Evolutionary conservation across 2,888 invertebrate genomes (phyloP), one percentile per base, ranked within the genome.

Genomic region (Chouioia cunea): DNA sequence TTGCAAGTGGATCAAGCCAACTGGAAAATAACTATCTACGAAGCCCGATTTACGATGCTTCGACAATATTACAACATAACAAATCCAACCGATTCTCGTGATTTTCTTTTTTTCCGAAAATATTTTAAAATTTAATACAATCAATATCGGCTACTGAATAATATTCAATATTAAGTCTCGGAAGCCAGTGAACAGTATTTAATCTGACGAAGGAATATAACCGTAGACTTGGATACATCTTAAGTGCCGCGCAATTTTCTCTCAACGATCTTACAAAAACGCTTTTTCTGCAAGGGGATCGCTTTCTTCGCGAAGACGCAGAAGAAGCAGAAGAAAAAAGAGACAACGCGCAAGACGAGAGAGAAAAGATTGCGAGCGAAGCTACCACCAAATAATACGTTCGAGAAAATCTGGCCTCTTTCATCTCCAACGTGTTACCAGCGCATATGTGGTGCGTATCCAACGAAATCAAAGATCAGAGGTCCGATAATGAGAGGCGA

Each of bases 1-100:
- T 83, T 83, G 82, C 83, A 84, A 83, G 81, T 82, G 84, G 82
- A 85, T 1, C 36, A 82, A 84, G 82, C 82, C 82, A 83, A 84
- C 83, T 83, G 83, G 84, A 85, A 85, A 85, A 84, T 85, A 84
- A 82, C 81, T 82, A 36, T 12, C 27, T 12, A 78, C 80, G 76
- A 73, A 74, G 72, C 78, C 76, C 80, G 80, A 82, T 71, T 75
- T 76, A 81, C 77, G 75, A n/a, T n/a, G 54, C 73, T 27, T 27
- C 75, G 75, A 74, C 70, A 74, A 76, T 75, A 74, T 66, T 64
- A 12, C 36, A 10, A 36, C 36, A 36, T n/a, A n/a, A n/a, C n/a
- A n/a, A n/a, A 10, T 10, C 36, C 36, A n/a, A n/a, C n/a, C n/a
- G n/a, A n/a, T n/a, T n/a, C n/a, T n/a, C n/a, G n/a, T n/a, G n/a